Base-by-base conservation (phyloP, 2,797 vertebrate species). In the Poecilia gillii region DNA sequence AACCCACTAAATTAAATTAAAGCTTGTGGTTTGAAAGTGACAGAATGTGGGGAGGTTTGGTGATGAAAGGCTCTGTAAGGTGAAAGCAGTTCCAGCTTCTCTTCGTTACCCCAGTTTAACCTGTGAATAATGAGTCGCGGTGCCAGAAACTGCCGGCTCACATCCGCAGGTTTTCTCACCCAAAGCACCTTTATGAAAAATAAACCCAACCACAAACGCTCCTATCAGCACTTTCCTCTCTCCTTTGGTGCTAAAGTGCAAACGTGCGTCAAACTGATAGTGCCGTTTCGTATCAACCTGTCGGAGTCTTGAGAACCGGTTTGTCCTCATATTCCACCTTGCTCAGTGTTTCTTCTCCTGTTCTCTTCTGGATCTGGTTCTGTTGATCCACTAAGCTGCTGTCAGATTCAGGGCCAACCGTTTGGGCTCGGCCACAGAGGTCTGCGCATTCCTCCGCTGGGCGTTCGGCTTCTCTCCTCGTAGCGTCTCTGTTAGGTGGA, bases 391-490 rank as follows among this genome's bases (percentile, higher is more conserved):
- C 84, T 90, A 88, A 90, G 83, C 87, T 80, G 75, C 86, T 74
- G 87, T 91, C 72, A 77, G 90, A 87, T 73, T 89, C 66, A 0
- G 88, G 85, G 84, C 89, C 86, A 84, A 86, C 55, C 79, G 51
- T 87, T 88, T 88, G 91, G 92, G 91, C 87, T 88, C 86, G 87
- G 90, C 90, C 80, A 88, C 87, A 87, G 92, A 88, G 88, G 88
- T 88, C 82, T 85, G 78, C 75, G 87, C 93, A 95, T 95, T 95
- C 94, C 93, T 94, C 85, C 18, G 74, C 88, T 89, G 91, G 93
- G 93, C 91, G 91, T 93, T 90, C 81, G 79, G 83, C 64, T 62
- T 83, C 85, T 84, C 85, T 88, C 83, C 83, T 76, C 71, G 70
- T 72, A 68, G 74, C 81, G 77, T 84, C 83, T 89, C 78, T 86